Percentiles rank a stretch among this genome's conserved stretches.
These are phyloP conservation scores for Luidia sarsii DNA, from an alignment of 53 echinoderm and acorn worm species.

Conservation along the genomic window DNA sequence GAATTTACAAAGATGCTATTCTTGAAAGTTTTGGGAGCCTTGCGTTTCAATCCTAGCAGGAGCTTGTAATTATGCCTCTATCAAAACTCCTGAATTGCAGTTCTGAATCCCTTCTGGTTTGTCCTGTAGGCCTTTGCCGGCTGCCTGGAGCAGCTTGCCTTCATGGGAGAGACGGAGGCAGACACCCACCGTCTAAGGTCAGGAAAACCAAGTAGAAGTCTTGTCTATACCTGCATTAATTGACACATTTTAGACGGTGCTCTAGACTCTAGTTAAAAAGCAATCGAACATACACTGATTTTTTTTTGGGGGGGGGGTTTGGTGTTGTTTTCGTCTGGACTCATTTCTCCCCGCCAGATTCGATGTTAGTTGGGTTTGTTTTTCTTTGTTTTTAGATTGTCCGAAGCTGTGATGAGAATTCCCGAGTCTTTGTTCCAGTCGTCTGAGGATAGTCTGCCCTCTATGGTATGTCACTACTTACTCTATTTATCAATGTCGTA, in stretches of 20 bases:
- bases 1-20: too few species aligned
- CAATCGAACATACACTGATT: not conserved
- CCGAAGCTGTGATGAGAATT: constrained; percentile 76
- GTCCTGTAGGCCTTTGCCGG: constrained; percentile 80
- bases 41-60: too few species aligned
- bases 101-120: too few species aligned
- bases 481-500: too few species aligned
- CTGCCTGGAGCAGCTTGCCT: constrained; percentile 87
- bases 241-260: not conserved
- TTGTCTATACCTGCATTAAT: too few species aligned
- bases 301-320: too few species aligned
- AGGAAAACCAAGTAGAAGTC: not conserved
- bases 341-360: too few species aligned
- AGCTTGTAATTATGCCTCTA: too few species aligned
- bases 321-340: too few species aligned
- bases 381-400: constrained; percentile 52
- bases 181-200: constrained; percentile 62
- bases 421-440: constrained; percentile 86
- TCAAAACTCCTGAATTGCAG: too few species aligned
- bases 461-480: constrained; percentile 79
- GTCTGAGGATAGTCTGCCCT: constrained; percentile 84
- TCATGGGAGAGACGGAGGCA: constrained; percentile 72
- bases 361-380: not conserved
- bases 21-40: too few species aligned
- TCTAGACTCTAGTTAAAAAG: not conserved